Percentiles rank a stretch among this genome's conserved stretches.
Evolutionary conservation across 2,113 vertebrate genomes (phyloP).

Genomic region (Loxodonta africana): DNA sequence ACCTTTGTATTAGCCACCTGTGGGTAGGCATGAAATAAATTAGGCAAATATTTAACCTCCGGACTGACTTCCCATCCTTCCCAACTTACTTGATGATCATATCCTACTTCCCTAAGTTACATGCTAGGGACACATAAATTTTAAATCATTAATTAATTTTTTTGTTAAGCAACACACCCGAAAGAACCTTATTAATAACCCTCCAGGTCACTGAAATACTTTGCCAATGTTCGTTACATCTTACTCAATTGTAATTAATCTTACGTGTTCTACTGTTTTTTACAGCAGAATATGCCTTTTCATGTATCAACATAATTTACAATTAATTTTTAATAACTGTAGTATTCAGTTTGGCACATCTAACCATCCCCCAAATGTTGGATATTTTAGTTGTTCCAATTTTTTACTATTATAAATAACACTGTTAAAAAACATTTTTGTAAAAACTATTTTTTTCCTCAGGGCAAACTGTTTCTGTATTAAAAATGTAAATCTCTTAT

Average conservation of each 20-base stretch:
- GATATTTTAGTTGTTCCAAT: conserved; percentile 6
- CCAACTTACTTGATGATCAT: background rate
- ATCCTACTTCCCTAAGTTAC: background rate
- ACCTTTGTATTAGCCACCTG: background rate
- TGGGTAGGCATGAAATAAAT: background rate
- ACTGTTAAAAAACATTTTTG: background rate
- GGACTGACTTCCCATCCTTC: conserved; percentile 2
- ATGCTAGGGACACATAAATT: background rate
- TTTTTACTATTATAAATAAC: conserved; percentile 24
- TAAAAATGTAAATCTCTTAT: conserved; percentile 31
- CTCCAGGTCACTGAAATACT: background rate
- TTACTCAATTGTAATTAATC: conserved; percentile 51
- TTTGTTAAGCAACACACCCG: conserved; percentile 11
- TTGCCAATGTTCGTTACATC: conserved; percentile 11
- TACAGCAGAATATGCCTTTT: background rate
- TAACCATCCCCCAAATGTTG: background rate
- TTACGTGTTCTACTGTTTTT: background rate
- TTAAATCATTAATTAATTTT: conserved; percentile 2
- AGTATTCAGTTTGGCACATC: background rate
- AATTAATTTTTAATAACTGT: conserved; percentile 3
- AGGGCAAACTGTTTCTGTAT: background rate
- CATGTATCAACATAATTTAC: background rate
- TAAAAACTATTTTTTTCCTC: conserved; percentile 26
- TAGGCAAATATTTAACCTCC: background rate
- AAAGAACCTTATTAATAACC: conserved; percentile 32